Evolutionary conservation across 2,888 invertebrate genomes (phyloP).

Genomic region (Phyto melanocephala): DNA sequence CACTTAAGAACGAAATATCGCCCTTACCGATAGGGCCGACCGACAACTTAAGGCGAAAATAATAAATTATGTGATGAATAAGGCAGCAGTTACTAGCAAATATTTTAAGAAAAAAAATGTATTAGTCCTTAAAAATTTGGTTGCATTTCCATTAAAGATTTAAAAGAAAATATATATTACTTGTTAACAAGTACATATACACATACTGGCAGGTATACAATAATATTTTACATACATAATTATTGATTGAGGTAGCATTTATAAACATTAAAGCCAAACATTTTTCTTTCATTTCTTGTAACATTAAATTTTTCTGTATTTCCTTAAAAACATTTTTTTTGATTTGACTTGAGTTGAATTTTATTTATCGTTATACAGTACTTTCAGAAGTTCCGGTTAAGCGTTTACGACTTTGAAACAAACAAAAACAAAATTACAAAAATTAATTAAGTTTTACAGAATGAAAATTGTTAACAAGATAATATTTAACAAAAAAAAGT

Average conservation of each 20-base stretch:
- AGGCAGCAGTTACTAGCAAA: no score
- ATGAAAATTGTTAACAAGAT: background rate
- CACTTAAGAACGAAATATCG: no score
- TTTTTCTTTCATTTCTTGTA: background rate
- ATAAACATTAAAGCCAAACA: slow-evolving; percentile 51
- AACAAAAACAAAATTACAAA: background rate
- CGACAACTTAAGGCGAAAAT: no score
- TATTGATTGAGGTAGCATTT: slow-evolving; percentile 57
- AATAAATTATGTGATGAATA: no score
- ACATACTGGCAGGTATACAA: background rate
- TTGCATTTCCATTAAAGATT: background rate
- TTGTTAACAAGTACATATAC: background rate
- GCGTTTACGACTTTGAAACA: slow-evolving; percentile 53
- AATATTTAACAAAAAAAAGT: background rate
- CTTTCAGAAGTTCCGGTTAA: slow-evolving; percentile 37
- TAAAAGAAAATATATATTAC: no score
- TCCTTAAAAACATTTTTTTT: slow-evolving; percentile 21
- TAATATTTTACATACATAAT: slow-evolving; percentile 16
- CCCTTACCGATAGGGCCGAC: no score
- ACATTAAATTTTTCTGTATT: background rate
- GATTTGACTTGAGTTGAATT: slow-evolving; percentile 1
- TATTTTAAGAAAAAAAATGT: no score
- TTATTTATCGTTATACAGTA: slow-evolving; percentile 14
- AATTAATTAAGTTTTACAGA: background rate
- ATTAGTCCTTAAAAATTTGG: no score